A percentile compares a stretch with the other conserved stretches of the same genome.
These are phyloP conservation scores for Poecilia velifera DNA, from an alignment of 2,797 vertebrate genomes.

Conservation along the genomic window DNA sequence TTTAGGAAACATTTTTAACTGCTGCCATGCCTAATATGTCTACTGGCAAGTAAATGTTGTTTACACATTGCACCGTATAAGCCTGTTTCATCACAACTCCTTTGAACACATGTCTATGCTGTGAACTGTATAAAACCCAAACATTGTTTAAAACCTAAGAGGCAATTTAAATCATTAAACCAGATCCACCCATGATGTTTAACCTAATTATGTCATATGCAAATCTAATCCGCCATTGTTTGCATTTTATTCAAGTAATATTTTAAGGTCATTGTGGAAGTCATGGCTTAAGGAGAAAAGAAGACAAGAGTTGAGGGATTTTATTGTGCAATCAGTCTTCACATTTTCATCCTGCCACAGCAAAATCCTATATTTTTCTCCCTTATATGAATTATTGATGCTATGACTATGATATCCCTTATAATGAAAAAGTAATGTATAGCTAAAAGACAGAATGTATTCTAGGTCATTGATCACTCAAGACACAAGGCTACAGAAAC, in stretches of 20 bases:
- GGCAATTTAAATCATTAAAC: background rate
- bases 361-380: slow-evolving; percentile 58
- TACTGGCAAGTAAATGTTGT: background rate
- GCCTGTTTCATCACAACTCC: background rate
- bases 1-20: background rate
- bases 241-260: slow-evolving; percentile 48
- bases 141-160: background rate
- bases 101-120: background rate
- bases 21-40: background rate
- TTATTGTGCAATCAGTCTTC: slow-evolving; percentile 66
- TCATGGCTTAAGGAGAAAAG: slow-evolving; percentile 58
- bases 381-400: slow-evolving; percentile 67
- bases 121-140: background rate
- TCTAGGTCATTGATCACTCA: slow-evolving; percentile 45
- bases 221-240: slow-evolving; percentile 43
- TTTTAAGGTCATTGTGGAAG: slow-evolving; percentile 67
- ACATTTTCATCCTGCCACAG: slow-evolving; percentile 65
- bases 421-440: slow-evolving; percentile 68
- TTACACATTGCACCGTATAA: background rate
- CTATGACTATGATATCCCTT: slow-evolving; percentile 61
- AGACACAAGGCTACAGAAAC: slow-evolving; percentile 16
- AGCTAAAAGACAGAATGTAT: slow-evolving; percentile 33
- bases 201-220: slow-evolving; percentile 19
- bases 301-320: slow-evolving; percentile 58
- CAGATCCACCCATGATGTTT: background rate